Percentiles rank a stretch among this genome's conserved stretches.
Evolutionary conservation across 2,888 invertebrate genomes (phyloP).

Genomic region (Ectobius pallidus): DNA sequence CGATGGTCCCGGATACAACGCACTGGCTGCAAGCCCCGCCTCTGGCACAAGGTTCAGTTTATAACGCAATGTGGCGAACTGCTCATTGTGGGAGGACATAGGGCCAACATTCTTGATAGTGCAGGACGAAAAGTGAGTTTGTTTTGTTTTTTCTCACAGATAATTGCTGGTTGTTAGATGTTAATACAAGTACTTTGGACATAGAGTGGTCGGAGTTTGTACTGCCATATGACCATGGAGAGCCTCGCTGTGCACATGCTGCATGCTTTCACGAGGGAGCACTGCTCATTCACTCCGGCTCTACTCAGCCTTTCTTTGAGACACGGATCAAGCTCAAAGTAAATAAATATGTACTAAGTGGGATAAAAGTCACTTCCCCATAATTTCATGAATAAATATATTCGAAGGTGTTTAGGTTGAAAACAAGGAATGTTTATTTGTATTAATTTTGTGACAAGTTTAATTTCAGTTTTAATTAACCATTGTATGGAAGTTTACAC

Average conservation of each 20-base stretch:
- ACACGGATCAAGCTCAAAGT: constrained; percentile 39
- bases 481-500: no score
- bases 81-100: constrained; percentile 40
- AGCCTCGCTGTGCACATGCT: constrained; percentile 42
- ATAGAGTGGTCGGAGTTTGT: constrained; percentile 34
- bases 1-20: constrained; percentile 29
- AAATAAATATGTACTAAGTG: background rate
- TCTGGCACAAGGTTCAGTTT: constrained; percentile 41
- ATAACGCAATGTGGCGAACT: constrained; percentile 33
- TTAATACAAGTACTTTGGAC: background rate
- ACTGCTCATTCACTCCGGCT: constrained; percentile 41
- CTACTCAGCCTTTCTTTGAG: constrained; percentile 42
- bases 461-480: no score
- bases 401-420: background rate
- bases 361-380: no score
- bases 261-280: constrained; percentile 36
- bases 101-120: constrained; percentile 29
- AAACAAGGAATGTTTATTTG: background rate
- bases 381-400: background rate
- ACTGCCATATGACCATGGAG: constrained; percentile 42
- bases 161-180: constrained; percentile 42
- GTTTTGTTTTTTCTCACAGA: constrained; percentile 29
- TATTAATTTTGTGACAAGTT: background rate
- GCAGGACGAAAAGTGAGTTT: constrained; percentile 28
- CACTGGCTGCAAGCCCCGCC: constrained; percentile 31